These are phyloP conservation scores for Oriolus oriolus DNA, from an alignment of 2,113 vertebrate genomes.

Conservation along the genomic window DNA sequence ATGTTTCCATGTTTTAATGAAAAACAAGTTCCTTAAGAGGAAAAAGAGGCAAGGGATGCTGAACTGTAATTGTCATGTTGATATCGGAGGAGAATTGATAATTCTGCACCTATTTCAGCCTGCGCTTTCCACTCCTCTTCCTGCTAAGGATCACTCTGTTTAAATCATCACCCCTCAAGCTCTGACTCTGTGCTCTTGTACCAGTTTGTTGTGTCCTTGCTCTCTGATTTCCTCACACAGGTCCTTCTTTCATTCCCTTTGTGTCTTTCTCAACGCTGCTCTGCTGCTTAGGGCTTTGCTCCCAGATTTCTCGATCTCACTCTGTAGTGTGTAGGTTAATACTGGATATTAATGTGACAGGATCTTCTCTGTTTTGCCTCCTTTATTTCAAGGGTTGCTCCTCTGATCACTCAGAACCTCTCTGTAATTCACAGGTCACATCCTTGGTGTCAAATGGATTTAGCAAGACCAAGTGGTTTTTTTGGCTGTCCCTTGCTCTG, in stretches of 20 bases:
- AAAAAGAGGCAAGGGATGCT: background rate
- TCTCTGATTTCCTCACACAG: background rate
- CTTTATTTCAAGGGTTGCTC: background rate
- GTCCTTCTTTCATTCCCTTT: background rate
- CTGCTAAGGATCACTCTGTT: background rate
- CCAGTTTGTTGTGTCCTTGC: background rate
- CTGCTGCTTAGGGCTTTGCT: background rate
- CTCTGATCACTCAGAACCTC: background rate
- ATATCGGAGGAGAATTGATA: background rate
- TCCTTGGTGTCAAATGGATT: background rate
- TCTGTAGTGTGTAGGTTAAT: background rate
- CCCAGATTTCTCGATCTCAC: background rate
- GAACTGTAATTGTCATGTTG: background rate
- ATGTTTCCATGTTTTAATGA: background rate
- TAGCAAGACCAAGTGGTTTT: background rate
- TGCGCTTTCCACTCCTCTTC: background rate
- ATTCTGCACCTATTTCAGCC: background rate
- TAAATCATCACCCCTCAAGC: background rate
- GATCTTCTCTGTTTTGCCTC: background rate
- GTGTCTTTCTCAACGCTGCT: background rate
- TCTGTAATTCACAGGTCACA: background rate
- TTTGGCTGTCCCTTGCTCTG: background rate
- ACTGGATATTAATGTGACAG: background rate
- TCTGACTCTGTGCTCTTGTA: background rate
- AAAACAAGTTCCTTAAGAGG: background rate